Percentiles rank a stretch among this genome's conserved stretches.
These are phyloP conservation scores for Empidonax traillii DNA, from an alignment of 2,113 vertebrate species.

Conservation along the genomic window DNA sequence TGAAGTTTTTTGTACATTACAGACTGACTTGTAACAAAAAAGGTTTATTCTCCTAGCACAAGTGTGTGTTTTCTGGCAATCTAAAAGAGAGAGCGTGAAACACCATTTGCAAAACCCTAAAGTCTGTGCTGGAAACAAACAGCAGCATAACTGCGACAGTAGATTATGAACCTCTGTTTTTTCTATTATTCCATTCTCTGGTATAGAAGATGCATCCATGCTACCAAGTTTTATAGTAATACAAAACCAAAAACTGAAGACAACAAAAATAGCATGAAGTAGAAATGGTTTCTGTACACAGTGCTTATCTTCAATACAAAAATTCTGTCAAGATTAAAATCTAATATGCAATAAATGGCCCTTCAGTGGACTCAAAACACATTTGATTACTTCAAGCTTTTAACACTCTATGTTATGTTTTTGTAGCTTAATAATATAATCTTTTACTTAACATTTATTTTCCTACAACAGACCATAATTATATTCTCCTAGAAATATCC, in stretches of 20 bases:
- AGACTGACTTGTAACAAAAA: background rate
- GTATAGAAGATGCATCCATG: background rate
- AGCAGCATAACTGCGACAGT: background rate
- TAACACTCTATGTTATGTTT: background rate
- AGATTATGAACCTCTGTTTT: background rate
- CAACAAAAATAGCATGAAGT: background rate
- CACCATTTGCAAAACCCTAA: background rate
- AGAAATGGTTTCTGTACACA: background rate
- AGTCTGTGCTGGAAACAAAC: background rate
- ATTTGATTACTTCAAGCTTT: background rate
- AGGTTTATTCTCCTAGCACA: background rate
- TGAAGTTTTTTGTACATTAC: background rate
- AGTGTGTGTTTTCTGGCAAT: background rate
- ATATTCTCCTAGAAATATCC: background rate
- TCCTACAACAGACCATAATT: background rate
- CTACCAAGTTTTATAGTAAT: background rate
- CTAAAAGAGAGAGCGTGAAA: background rate
- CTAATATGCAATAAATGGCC: constrained; percentile 15
- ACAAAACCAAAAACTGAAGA: background rate
- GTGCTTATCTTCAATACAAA: constrained; percentile 6
- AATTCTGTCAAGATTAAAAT: constrained; percentile 19
- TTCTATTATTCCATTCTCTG: background rate
- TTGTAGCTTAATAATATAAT: background rate
- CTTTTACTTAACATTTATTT: background rate
- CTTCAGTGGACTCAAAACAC: constrained; percentile 36